These are phyloP conservation scores for Trichogramma pretiosum DNA, from an alignment of 1,140 invertebrate genomes.

Conservation along the genomic window DNA sequence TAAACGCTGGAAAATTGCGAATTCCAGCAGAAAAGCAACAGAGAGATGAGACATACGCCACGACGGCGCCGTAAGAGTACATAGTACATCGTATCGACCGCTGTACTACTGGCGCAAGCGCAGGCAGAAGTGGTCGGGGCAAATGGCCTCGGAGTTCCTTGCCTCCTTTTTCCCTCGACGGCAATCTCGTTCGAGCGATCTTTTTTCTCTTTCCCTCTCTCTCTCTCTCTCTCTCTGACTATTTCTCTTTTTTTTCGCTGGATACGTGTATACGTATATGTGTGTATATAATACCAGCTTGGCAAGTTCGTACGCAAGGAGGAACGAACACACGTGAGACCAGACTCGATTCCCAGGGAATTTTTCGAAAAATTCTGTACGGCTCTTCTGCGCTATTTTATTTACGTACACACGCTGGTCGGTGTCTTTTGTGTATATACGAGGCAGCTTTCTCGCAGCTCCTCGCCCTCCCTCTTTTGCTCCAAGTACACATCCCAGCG, in stretches of 20 bases:
- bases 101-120: conserved; percentile 17
- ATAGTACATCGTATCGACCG: conserved; percentile 34
- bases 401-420: background rate
- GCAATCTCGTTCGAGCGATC: conserved; percentile 17
- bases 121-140: conserved; percentile 19
- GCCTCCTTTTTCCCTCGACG: conserved; percentile 16
- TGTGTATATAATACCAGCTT: no score
- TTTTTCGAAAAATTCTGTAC: conserved; percentile 17
- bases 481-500: background rate
- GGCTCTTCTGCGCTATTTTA: no score
- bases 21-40: no score
- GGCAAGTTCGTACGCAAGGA: no score
- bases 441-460: background rate
- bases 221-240: no score
- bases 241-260: no score
- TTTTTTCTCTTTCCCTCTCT: no score
- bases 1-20: conserved; percentile 28
- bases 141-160: conserved; percentile 27
- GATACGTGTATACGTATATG: no score
- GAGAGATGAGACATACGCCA: no score
- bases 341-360: conserved; percentile 19
- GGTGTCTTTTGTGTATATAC: background rate
- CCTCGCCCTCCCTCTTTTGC: background rate
- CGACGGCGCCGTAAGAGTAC: no score
- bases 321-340: conserved; percentile 5